Conservation (phyloP, 2,797 vertebrate genomes). For the Rhinogobio ventralis region DNA sequence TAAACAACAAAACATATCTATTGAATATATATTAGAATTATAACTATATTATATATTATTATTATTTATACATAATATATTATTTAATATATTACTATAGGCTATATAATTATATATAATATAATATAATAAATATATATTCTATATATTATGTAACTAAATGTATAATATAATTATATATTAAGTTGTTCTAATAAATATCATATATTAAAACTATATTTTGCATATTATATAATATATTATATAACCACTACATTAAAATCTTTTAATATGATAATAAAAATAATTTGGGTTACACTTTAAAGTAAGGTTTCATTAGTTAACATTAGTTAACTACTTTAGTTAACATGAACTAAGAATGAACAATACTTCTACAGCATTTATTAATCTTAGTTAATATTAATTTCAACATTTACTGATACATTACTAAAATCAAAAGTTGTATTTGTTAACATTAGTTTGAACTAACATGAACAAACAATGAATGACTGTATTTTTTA, state of each 20-base stretch:
- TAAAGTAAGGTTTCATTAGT: too few species aligned
- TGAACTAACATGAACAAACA: too few species aligned
- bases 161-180: neutral
- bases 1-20: neutral
- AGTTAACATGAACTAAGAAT: too few species aligned
- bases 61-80: neutral
- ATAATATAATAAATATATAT: neutral
- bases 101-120: neutral
- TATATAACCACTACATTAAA: neutral
- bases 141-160: too few species aligned
- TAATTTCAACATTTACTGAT: too few species aligned
- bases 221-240: neutral
- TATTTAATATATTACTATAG: neutral
- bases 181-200: neutral
- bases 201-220: neutral
- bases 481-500: too few species aligned
- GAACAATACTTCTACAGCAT: too few species aligned
- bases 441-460: too few species aligned
- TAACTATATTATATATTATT: neutral
- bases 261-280: neutral
- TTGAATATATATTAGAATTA: neutral
- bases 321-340: too few species aligned
- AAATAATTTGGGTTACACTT: too few species aligned
- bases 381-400: too few species aligned
- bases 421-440: too few species aligned